Percentiles rank a stretch among this genome's conserved stretches.
Evolutionary conservation across 2,113 vertebrate genomes (phyloP).

Genomic region (Cygnus atratus): DNA sequence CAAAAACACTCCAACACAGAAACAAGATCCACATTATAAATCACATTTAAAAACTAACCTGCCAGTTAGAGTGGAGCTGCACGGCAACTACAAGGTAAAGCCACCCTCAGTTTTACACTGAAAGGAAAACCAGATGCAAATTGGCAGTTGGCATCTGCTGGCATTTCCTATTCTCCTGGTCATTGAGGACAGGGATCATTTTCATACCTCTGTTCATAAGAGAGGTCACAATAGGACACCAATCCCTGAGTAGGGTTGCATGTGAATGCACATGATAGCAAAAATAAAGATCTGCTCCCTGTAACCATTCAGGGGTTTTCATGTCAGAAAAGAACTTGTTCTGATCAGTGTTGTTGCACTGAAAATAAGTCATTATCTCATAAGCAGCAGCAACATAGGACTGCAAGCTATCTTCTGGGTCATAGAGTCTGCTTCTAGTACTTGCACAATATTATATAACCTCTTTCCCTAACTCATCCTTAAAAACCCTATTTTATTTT

Average conservation of each 20-base stretch:
- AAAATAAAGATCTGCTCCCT: background rate
- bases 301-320: background rate
- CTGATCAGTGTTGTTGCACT: background rate
- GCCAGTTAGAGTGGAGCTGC: background rate
- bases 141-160: background rate
- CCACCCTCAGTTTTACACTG: background rate
- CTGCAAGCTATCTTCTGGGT: constrained; percentile 26
- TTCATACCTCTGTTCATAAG: background rate
- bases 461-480: background rate
- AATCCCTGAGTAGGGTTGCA: background rate
- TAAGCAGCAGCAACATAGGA: background rate
- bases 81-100: background rate
- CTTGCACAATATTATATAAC: background rate
- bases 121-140: background rate
- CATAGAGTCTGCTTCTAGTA: background rate
- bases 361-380: constrained; percentile 41
- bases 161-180: background rate
- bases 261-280: background rate
- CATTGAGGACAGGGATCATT: background rate
- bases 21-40: constrained; percentile 54
- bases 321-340: background rate
- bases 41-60: constrained; percentile 19
- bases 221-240: background rate
- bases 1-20: constrained; percentile 41
- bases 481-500: background rate